Evolutionary conservation across 2,888 invertebrate genomes (phyloP), one percentile per base, ranked within the genome.

Genomic region (Pegoplata infirma): DNA sequence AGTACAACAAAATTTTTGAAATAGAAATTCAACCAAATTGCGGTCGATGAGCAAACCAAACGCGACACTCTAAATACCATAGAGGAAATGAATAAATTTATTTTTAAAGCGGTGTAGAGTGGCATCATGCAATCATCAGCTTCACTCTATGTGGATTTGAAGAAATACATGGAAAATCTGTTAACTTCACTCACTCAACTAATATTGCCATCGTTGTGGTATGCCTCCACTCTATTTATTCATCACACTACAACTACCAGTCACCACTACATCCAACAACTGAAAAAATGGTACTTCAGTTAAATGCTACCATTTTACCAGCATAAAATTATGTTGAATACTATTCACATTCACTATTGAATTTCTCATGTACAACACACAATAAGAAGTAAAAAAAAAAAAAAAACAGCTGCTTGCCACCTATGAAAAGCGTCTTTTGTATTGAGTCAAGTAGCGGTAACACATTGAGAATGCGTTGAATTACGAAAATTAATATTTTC

Each of bases 391-490:
- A n/a, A n/a, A n/a, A n/a, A n/a, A n/a, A n/a, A n/a, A n/a, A n/a
- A n/a, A 66, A 74, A 63, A 23, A 61, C 55, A 74, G 55, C 40
- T 51, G 28, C 47, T 47, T 71, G 58, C 61, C 32, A 55, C 46
- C 67, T 49, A 12, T 23, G 59, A 68, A n/a, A 78, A 68, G 51
- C 51, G 58, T 73, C 64, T 81, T 82, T 83, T 81, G 81, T 74
- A 68, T 63, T 76, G 40, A 74, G 47, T 79, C 79, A 82, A 83
- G 82, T 77, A 53, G 78, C 75, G 80, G 71, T 56, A 83, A 81
- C 76, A 73, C 81, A 82, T 83, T 82, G 75, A 82, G 74, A 81
- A 63, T 76, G 74, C 80, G 72, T 73, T 78, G 78, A 81, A 67
- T 71, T 61, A 69, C 56, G 51, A 67, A 72, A 79, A 79, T 79